These are phyloP conservation scores for Chloropsis cyanopogon DNA, from an alignment of 2,113 vertebrate species.

Conservation along the genomic window DNA sequence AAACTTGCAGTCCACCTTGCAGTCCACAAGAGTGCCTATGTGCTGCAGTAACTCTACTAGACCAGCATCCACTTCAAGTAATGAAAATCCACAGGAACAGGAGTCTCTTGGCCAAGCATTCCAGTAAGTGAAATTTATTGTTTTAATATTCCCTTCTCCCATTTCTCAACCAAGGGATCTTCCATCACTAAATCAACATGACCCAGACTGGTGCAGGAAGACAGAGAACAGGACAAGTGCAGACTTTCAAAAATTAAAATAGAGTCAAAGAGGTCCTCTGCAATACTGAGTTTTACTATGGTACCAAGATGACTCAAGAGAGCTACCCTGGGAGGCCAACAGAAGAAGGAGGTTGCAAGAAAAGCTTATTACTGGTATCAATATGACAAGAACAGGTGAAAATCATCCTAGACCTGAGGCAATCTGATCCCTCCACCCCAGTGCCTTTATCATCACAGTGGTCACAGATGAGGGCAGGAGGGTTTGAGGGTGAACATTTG, in stretches of 20 bases:
- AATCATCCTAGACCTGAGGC: neutral
- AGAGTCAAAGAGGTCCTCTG: neutral
- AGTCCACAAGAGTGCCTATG: neutral
- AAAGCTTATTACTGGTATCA: neutral
- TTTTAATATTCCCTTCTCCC: constrained; percentile 22
- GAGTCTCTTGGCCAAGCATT: neutral
- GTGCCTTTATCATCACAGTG: neutral
- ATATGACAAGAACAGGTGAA: neutral
- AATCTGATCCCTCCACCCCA: neutral
- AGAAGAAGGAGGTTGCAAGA: neutral
- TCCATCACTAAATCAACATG: neutral
- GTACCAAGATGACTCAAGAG: neutral
- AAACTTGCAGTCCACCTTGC: neutral
- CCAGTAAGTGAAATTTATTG: neutral
- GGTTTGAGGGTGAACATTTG: neutral
- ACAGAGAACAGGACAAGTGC: neutral
- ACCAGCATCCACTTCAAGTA: neutral
- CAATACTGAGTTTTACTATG: neutral
- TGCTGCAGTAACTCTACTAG: neutral
- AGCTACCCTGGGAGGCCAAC: neutral
- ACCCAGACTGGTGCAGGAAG: neutral
- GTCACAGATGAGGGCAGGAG: neutral
- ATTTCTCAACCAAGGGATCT: neutral
- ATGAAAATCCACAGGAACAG: neutral
- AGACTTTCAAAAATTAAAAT: neutral